Evolutionary conservation across 2,888 invertebrate genomes (phyloP), one percentile per base, ranked within the genome.

Genomic region (Phortica magna): DNA sequence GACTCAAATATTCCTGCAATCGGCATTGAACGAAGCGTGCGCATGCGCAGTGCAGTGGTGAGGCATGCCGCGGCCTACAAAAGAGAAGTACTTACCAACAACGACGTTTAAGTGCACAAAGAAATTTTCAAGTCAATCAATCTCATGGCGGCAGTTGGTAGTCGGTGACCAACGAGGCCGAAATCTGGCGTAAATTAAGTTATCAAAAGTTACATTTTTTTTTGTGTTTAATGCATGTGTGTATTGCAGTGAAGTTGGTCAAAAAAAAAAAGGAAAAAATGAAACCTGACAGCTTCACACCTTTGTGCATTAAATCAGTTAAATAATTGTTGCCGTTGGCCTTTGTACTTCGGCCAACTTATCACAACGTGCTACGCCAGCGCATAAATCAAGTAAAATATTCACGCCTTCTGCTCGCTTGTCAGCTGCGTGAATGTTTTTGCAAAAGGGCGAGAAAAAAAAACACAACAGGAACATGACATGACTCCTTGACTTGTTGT

Each of bases 141-240:
- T 73, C 65, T 64, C 9, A 55, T 6, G 17, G 53, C 42, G 1
- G 31, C 43, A 39, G 42, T n/a, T 22, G 19, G 17, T 17, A n/a
- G 53, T 41, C 12, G 10, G n/a, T 31, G 19, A 22, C 64, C 64
- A 42, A 42, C 22, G 39, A 42, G 74, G 70, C 76, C 73, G 74
- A 76, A 55, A 59, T 81, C 76, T 76, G 72, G 79, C 74, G 83
- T 85, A 87, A 85, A 85, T 85, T 85, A 88, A 85, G 88, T 84
- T 85, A 85, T 85, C 87, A 87, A 87, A 86, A 79, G 77, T 85
- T 87, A 88, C 85, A 87, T 85, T 85, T 87, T 85, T 83, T 88
- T 87, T 88, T 85, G 84, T 55, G 19, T 7, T 61, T 22, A 61
- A 17, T 61, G 87, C 85, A 86, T 84, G 81, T 79, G 70, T 77